Base-by-base conservation (phyloP, 2,888 invertebrate genomes). In the Philopedon plagiatum region DNA sequence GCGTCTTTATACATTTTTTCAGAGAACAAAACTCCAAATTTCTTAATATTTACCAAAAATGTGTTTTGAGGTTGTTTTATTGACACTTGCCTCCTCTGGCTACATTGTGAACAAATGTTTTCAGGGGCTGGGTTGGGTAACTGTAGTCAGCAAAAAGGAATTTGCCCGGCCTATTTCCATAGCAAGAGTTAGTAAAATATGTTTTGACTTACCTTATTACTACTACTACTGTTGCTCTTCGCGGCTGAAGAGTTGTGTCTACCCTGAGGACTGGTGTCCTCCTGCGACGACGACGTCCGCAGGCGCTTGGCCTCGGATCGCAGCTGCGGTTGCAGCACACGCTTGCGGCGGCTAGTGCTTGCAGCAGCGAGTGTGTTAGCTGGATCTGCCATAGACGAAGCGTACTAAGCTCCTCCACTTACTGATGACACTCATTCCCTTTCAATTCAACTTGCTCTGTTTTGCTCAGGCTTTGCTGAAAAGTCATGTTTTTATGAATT, bases 351-450 rank as follows among this genome's bases (percentile, higher is more conserved):
- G 86, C 85, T 86, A 85, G 86, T 87, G 85, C 89, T 86, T 88
- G 84, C 89, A 87, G 86, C 85, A 89, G 89, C 83, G 87, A 91
- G 90, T 89, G 90, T 89, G 89, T 90, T 92, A 91, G 91, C 92
- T 92, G 93, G 92, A 91, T 93, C 92, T 92, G 93, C 94, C 94
- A 94, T 94, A 94, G 93, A 93, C 93, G 91, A 91, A 91, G 91
- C 92, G 92, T 91, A 89, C 89, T 88, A 90, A 89, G 90, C 90
- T 89, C 89, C 89, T 88, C 87, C 86, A 88, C 89, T 89, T 83
- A 84, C 82, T 81, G 83, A 83, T 80, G 85, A 85, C 84, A 85
- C 84, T 83, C 86, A 86, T 86, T 85, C 84, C 86, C 85, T 84
- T 81, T 78, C 79, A 80, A 83, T 84, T 72, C 69, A 58, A 76